Conservation (phyloP, 2,797 vertebrate genomes). For the Aphelocoma californica region DNA sequence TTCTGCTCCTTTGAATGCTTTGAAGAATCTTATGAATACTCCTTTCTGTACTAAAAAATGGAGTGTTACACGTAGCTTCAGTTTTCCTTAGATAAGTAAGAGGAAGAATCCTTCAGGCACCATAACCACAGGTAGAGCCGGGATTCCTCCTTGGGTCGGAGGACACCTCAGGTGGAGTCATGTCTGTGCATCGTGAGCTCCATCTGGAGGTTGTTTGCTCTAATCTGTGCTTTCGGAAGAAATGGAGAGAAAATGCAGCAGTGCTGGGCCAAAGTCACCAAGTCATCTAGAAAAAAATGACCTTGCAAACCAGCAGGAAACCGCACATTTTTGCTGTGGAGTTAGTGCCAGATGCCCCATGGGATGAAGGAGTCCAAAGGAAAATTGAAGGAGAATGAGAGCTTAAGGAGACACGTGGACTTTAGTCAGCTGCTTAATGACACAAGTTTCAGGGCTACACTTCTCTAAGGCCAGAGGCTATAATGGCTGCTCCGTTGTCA, state of each 20-base stretch:
- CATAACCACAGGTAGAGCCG: fast-evolving
- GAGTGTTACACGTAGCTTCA: not conserved
- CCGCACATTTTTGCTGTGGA: not conserved
- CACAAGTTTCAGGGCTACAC: not conserved
- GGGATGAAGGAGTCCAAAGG: not conserved
- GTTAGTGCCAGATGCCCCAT: not conserved
- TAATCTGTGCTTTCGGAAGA: not conserved
- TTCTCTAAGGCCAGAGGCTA: not conserved
- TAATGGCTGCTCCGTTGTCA: not conserved
- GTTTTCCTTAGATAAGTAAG: not conserved
- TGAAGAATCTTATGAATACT: not conserved
- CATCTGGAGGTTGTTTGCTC: constrained; percentile 47
- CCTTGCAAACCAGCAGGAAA: not conserved
- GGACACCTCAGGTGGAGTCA: not conserved
- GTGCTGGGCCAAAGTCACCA: not conserved
- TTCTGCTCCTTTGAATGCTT: not conserved
- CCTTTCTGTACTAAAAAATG: not conserved
- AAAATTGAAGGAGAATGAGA: not conserved
- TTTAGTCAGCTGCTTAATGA: not conserved
- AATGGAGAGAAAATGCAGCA: not conserved
- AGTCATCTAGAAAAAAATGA: not conserved
- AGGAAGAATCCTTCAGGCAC: not conserved
- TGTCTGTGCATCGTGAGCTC: constrained; percentile 29
- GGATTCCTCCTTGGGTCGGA: not conserved
- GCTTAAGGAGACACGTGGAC: not conserved